Base-by-base conservation (phyloP, 1,140 invertebrate species). In the Steinernema feltiae region DNA sequence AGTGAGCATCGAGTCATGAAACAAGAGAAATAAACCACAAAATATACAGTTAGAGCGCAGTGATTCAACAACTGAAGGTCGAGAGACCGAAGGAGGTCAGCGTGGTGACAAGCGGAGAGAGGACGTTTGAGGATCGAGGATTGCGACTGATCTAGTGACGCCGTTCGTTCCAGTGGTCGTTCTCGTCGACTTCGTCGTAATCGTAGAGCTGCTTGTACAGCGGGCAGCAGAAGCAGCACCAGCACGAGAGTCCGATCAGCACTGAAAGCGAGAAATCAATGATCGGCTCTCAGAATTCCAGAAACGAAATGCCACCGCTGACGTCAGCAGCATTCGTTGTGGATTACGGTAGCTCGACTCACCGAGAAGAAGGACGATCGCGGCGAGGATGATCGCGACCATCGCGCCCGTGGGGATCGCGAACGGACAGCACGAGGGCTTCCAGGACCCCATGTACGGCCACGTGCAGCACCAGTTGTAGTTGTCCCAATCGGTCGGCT, bases 381-480 rank as follows among this genome's bases (percentile, higher is more conserved):
- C 71, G 0, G 82, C 85, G 41, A 85, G 75, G 72, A 85, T 86
- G 72, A 86, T 78, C 0, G 85, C 81, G 31, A 86, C 85, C 18
- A 85, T 83, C n/a, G 85, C 84, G 27, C 84, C 84, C 30, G 84
- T 85, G 7, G 84, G 84, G 71, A 85, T 82, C 53, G 84, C 84
- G 73, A 86, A 86, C 18, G 82, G 85, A 76, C 84, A 85, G 74
- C 84, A 85, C 1, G 85, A 86, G 2, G 84, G 84, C 78, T 85
- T 85, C 82, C 82, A 83, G 71, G 76, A 77, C 31, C 78, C 80
- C 78, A 85, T 81, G 69, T 85, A 85, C 12, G 84, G 84, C 79
- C 82, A 85, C 30, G 85, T 85, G 48, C 84, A 85, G 71, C 84
- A 85, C 85, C 84, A 83, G 27, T 83, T 85, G 74, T 85, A 85